These are phyloP conservation scores for Aphodius sticticus DNA, from an alignment of 2,888 invertebrate genomes.

Conservation along the genomic window DNA sequence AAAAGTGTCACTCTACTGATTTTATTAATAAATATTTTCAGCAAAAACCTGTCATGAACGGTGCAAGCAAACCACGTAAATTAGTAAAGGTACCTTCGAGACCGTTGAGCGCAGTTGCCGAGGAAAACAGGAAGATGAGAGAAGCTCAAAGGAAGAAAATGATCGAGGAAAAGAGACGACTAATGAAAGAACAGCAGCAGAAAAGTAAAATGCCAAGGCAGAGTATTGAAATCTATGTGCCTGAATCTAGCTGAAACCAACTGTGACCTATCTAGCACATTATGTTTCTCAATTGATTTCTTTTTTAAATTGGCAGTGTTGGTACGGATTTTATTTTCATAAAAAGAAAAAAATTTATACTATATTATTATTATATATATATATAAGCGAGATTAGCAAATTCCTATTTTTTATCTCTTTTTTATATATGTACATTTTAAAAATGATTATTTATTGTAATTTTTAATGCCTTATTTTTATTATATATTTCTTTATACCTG, in stretches of 20 bases:
- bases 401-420: conserved; percentile 24
- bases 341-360: not conserved
- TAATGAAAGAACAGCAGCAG: conserved; percentile 58
- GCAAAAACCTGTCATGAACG: conserved; percentile 30
- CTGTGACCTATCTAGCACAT: conserved; percentile 6
- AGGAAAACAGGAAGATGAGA: conserved; percentile 61
- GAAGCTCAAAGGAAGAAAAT: conserved; percentile 82
- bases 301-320: not conserved
- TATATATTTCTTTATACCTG: conserved; percentile 12
- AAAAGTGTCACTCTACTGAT: not conserved
- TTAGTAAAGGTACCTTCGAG: conserved; percentile 39
- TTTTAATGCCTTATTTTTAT: conserved; percentile 12
- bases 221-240: conserved; percentile 59
- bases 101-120: conserved; percentile 60
- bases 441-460: conserved; percentile 14
- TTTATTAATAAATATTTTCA: conserved; percentile 11
- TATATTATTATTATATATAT: not conserved
- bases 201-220: conserved; percentile 47
- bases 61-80: conserved; percentile 41
- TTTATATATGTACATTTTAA: conserved; percentile 23
- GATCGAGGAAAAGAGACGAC: conserved; percentile 77
- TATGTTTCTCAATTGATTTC: not conserved
- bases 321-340: conserved; percentile 6
- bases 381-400: conserved; percentile 8
- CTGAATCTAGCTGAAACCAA: conserved; percentile 57